Evolutionary conservation across 2,888 invertebrate genomes (phyloP).

Genomic region (Drosophila pseudotalamancana): DNA sequence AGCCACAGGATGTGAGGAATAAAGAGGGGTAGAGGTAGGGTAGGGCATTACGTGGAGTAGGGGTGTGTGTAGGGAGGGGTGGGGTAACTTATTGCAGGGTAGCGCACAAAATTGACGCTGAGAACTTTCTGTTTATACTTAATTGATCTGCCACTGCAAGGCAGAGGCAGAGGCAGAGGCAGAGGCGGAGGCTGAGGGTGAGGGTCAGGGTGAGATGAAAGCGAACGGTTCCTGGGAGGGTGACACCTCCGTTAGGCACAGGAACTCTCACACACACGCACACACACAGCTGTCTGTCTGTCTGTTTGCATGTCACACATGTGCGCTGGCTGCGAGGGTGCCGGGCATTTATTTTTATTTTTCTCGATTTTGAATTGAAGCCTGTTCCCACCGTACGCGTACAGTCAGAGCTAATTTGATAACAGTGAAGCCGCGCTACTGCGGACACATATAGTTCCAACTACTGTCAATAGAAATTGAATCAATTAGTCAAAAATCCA

Average conservation of each 20-base stretch:
- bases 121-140: conserved; percentile 43
- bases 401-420: conserved; percentile 63
- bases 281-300: conserved; percentile 25
- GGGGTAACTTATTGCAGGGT: too few species aligned
- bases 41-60: not conserved
- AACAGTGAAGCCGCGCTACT: too few species aligned
- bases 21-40: not conserved
- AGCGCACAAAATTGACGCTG: conserved; percentile 25
- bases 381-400: conserved; percentile 19
- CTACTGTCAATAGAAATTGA: too few species aligned
- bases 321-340: conserved; percentile 29
- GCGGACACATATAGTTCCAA: too few species aligned
- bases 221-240: conserved; percentile 36
- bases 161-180: not conserved
- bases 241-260: conserved; percentile 49
- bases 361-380: conserved; percentile 22
- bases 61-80: not conserved
- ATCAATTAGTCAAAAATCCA: too few species aligned
- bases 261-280: conserved; percentile 11
- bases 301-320: too few species aligned
- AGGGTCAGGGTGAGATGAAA: conserved; percentile 22
- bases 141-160: conserved; percentile 61
- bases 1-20: conserved; percentile 18
- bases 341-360: conserved; percentile 1
- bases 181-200: conserved; percentile 18